Base-by-base conservation (phyloP, 2,888 invertebrate species). In the Drosophila tripunctata region DNA sequence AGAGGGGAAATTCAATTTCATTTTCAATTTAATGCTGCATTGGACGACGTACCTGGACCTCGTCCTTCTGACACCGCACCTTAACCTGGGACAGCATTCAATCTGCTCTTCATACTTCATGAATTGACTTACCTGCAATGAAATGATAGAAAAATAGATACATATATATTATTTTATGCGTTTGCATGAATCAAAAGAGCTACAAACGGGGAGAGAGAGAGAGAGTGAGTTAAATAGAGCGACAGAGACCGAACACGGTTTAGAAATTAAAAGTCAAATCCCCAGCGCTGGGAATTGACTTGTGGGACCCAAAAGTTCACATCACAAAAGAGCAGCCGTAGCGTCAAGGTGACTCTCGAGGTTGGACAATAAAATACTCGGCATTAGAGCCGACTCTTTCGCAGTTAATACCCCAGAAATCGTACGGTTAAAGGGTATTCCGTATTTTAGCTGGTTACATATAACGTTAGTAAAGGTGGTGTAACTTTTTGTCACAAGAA, bases 11-110 rank as follows among this genome's bases (percentile, higher is more conserved):
- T 83, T 83, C 84, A 83, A 83, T 86, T 83, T 83, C 65, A 83
- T 78, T 83, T 82, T 85, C 78, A 82, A 78, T 82, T 81, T 85
- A 74, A 85, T 85, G 82, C 79, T 85, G 85, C 78, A 84, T 63
- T 69, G 73, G 65, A 54, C 77, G 64, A 83, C 66, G 57, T 66
- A 78, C 74, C 81, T 78, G 55, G 52, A 21, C 61, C 60, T 60
- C 74, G 64, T 67, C 55, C 63, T 60, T 30, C 24, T 8, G 8
- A 24, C 8, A 70, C 84, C 75, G 55, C 52, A 19, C 61, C 58
- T 63, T 71, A 65, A 71, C 56, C 61, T 60, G 71, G 43, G 24
- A 14, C 27, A 15, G 5, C 27, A 17, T 27, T 43, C 43, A 43
- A 43, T 43, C 43, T 43, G 35, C 22, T 66, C 65, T 17, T 54